A percentile compares a stretch with the other conserved stretches of the same genome.
These are phyloP conservation scores for Tiliacea aurago DNA, from an alignment of 2,888 invertebrate species.

Conservation along the genomic window DNA sequence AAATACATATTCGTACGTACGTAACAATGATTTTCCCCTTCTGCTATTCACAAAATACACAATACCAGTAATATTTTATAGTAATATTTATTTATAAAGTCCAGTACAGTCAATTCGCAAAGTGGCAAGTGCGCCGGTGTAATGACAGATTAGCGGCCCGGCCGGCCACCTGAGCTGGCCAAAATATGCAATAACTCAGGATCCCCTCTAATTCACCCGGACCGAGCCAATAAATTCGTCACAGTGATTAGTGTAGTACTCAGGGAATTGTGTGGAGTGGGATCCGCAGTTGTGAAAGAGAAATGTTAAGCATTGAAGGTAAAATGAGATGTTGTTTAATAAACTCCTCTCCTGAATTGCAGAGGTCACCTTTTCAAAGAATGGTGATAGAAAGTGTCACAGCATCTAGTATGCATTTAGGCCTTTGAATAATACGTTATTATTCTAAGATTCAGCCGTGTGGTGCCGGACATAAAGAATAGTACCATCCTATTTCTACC, in stretches of 20 bases:
- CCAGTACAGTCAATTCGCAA: slow-evolving; percentile 76
- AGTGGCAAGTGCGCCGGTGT: slow-evolving; percentile 76
- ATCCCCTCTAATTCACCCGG: slow-evolving; percentile 80
- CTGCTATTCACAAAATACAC: background rate
- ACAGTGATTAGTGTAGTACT: slow-evolving; percentile 80
- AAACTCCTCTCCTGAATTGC: background rate
- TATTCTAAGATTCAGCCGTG: too few species aligned
- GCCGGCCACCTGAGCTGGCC: slow-evolving; percentile 82
- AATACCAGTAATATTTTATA: background rate
- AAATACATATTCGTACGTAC: background rate
- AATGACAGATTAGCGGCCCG: slow-evolving; percentile 86
- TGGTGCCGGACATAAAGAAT: too few species aligned
- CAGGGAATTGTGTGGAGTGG: slow-evolving; percentile 62
- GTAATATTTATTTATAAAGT: slow-evolving; percentile 33
- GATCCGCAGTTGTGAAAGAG: slow-evolving; percentile 21
- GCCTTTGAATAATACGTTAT: too few species aligned
- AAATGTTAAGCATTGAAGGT: slow-evolving; percentile 9
- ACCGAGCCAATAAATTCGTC: slow-evolving; percentile 88
- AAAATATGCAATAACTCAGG: slow-evolving; percentile 85
- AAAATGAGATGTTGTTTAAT: background rate
- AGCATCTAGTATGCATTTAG: background rate
- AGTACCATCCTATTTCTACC: too few species aligned
- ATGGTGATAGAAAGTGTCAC: background rate
- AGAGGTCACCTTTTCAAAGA: background rate
- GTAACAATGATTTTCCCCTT: background rate